These are phyloP conservation scores for Gopherus flavomarginatus DNA, from an alignment of 2,113 vertebrate species.

Conservation along the genomic window DNA sequence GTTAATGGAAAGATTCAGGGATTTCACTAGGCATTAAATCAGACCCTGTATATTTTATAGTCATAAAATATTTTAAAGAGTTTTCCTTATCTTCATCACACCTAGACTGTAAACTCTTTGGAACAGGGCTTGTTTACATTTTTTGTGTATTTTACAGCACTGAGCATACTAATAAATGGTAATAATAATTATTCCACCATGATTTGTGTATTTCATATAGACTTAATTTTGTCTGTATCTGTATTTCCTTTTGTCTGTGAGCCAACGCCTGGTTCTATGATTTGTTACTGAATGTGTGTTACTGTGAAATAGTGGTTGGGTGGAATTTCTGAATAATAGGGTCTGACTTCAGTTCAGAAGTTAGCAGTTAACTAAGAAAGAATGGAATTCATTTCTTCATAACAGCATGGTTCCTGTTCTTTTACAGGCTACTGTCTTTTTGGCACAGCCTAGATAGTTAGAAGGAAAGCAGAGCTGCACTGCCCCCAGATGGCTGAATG, in stretches of 20 bases:
- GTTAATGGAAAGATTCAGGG: background rate
- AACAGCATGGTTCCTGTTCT: background rate
- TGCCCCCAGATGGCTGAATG: background rate
- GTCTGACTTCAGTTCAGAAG: background rate
- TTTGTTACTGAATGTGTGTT: background rate
- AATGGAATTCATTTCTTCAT: background rate
- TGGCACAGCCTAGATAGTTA: background rate
- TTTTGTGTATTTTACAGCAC: background rate
- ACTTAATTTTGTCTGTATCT: background rate
- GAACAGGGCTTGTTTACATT: background rate
- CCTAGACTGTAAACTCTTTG: background rate
- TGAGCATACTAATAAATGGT: background rate
- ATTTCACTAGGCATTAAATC: background rate
- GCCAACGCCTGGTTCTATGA: background rate
- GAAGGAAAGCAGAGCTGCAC: background rate
- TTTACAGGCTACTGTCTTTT: rapidly evolving
- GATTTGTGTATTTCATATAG: background rate
- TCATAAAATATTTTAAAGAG: background rate
- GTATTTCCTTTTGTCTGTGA: background rate
- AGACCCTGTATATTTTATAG: background rate
- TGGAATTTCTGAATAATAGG: background rate
- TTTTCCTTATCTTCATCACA: background rate
- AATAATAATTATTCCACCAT: background rate
- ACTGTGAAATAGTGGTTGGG: background rate
- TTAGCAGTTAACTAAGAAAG: background rate